Evolutionary conservation across 2,113 vertebrate genomes (phyloP), one percentile per base, ranked within the genome.

Genomic region (Oncorhynchus keta): DNA sequence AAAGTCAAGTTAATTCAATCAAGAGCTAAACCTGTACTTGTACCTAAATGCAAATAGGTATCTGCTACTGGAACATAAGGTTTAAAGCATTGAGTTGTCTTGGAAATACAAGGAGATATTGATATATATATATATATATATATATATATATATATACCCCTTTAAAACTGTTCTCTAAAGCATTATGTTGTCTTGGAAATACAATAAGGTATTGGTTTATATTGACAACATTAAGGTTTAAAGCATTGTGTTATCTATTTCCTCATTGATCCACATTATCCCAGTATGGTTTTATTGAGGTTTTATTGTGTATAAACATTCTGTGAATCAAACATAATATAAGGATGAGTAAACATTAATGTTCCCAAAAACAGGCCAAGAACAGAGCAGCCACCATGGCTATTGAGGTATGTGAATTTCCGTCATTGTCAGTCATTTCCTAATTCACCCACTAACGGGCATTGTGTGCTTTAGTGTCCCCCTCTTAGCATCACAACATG

Each of bases 331-430:
- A 69, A 75, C 76, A 81, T 70, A 22, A 72, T 69, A 81, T 67
- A 68, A 68, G 18, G 30, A 32, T 12, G 67, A 68, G n/a, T 62
- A 39, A 8, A 20, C 26, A 68, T 67, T 20, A 87, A 77, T 73
- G 65, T 75, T 62, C 66, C 65, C 76, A 71, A 32, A 81, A 76
- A 72, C 39, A 83, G 75, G 51, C 14, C 3, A 85, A 86, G 82
- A 81, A 82, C 72, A 83, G 76, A 80, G 84, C 81, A 76, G 84
- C 86, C 76, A 82, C 76, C 57, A 65, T 70, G 76, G 82, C 83
- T 16, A 59, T 76, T 84, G 84, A 90, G 88, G 86, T 86, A 83
- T 79, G 76, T 84, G 83, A 86, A 80, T 14, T 55, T 79, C 62
- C 77, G 74, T 79, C 65, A n/a, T 85, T 39, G 79, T 45, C 61